Base-by-base conservation (phyloP, 2,797 vertebrate species). In the Pipistrellus kuhlii region DNA sequence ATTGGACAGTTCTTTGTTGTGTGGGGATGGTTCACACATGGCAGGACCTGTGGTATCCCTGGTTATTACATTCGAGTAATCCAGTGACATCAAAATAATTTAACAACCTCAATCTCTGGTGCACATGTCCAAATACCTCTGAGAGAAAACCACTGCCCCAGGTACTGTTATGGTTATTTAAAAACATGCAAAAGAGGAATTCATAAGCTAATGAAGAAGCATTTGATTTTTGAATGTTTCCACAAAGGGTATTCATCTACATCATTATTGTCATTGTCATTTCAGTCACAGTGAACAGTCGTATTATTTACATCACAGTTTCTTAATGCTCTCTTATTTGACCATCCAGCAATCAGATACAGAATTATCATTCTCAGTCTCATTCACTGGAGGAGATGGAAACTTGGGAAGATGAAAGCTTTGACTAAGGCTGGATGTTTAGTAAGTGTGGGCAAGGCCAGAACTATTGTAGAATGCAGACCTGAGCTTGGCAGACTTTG, bases 151-250 rank as follows among this genome's bases (percentile, higher is more conserved):
- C 53, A 93, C 41, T 46, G 75, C 25, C 17, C 23, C 59, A 59
- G 30, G 6, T 83, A 25, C 44, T 88, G 14, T 83, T 62, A 13
- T 0, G 7, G 17, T 3, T 84, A 15, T 90, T 66, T 44, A 55
- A 71, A 83, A 76, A 85, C 17, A 35, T 73, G 44, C 23, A 71
- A 51, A 78, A 71, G 25, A 41, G 48, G 23, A 59, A 38, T 44
- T 71, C 30, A 20, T 76, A 57, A n/a, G 41, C 20, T 51, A 77
- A 86, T 18, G 72, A 30, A 51, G 48, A 84, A 48, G n/a, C 51
- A 20, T 78, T 85, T 77, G 73, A 53, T 91, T 91, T 90, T 15
- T 76, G 35, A 57, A 76, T 57, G 14, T 90, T 81, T 94, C 25
- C 35, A 35, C 48, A 41, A 59, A 93, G 10, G 5, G 10, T 84